Percentiles rank a stretch among this genome's conserved stretches.
phyloP scores from a whole-genome alignment of 1,140 invertebrate species.

The Megalonaias nervosa region DNA sequence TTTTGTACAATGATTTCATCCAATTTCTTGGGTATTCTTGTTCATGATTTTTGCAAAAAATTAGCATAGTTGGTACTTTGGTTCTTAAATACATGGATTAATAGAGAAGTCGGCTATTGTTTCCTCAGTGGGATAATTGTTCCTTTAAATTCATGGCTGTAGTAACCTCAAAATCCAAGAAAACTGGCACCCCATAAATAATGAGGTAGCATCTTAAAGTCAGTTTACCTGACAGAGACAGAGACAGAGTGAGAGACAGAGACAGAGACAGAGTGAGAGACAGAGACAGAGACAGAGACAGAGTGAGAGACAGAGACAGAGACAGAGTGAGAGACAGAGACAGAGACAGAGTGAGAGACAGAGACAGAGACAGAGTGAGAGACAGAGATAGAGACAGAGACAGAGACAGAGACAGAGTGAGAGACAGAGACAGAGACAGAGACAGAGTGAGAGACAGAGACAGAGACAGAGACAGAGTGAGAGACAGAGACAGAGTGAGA shows the following conservation, averaged over 20 bases:
- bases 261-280: constrained; percentile 54
- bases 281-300: constrained; percentile 60
- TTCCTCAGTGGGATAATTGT: too few relatives aligned
- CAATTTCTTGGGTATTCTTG: too few relatives aligned
- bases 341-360: constrained; percentile 55
- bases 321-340: constrained; percentile 55
- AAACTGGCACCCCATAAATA: neutral
- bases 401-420: constrained; percentile 54
- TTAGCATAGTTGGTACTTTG: too few relatives aligned
- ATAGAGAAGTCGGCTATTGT: too few relatives aligned
- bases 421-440: neutral
- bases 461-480: constrained; percentile 54
- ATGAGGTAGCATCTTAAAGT: neutral
- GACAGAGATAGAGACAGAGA: too few relatives aligned
- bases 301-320: neutral
- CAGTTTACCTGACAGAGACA: neutral
- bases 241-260: neutral
- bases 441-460: constrained; percentile 60
- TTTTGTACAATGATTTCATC: too few relatives aligned
- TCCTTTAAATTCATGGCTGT: too few relatives aligned
- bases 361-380: constrained; percentile 54
- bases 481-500: too few relatives aligned
- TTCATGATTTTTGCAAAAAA: too few relatives aligned
- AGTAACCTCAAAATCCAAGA: too few relatives aligned
- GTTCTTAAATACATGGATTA: too few relatives aligned